A percentile compares a stretch with the other conserved stretches of the same genome.
Conservation (phyloP, 2,797 vertebrate species). For the Pangasius djambal region DNA sequence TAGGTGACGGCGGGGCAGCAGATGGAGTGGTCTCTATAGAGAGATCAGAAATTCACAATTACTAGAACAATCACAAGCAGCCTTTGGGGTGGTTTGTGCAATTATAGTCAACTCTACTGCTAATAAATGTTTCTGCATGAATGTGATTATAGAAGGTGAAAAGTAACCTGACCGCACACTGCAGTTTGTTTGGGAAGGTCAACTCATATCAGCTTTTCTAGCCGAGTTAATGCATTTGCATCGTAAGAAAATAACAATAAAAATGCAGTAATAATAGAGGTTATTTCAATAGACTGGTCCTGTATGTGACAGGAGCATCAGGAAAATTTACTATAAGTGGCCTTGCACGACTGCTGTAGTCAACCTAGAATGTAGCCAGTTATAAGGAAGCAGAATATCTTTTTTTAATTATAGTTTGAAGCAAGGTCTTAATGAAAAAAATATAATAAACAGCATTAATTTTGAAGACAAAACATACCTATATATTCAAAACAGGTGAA, state of each 20-base stretch:
- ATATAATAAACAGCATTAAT: background rate
- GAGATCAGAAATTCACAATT: conserved; percentile 32
- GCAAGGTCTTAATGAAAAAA: conserved; percentile 1
- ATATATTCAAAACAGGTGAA: background rate
- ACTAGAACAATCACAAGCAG: conserved; percentile 7
- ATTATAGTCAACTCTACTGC: conserved; percentile 6
- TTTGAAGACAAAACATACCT: background rate
- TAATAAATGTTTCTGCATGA: conserved; percentile 25
- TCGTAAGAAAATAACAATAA: background rate
- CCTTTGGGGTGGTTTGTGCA: background rate
- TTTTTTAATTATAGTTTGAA: background rate
- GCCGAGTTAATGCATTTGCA: conserved; percentile 1
- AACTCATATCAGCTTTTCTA: background rate
- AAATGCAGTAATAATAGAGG: background rate
- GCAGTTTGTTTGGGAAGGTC: background rate
- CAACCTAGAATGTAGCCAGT: conserved; percentile 5
- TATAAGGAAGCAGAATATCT: background rate
- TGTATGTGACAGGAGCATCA: background rate
- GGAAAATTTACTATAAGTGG: background rate
- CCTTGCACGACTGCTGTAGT: background rate
- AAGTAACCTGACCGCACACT: background rate
- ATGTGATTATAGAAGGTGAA: conserved; percentile 28
- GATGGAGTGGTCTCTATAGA: conserved; percentile 75
- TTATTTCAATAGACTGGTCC: conserved; percentile 6
- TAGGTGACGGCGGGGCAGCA: conserved; percentile 77